These are phyloP conservation scores for Fulica atra DNA, from an alignment of 2,113 vertebrate species.

Conservation along the genomic window DNA sequence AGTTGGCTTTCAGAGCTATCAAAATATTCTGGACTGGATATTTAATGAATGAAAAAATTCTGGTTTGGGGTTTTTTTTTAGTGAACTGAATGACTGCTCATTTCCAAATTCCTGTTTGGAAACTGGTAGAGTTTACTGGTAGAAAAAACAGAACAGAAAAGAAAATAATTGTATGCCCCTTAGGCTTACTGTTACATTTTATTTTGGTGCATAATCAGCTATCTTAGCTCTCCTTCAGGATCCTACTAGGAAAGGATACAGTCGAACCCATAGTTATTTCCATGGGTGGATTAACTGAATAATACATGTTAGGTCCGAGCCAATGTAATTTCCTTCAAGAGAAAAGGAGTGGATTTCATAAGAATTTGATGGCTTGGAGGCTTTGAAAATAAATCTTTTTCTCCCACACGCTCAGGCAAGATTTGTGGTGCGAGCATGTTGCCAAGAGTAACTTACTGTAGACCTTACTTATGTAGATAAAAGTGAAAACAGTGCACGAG, in stretches of 20 bases:
- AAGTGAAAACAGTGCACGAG: conserved; percentile 43
- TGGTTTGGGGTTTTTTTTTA: not conserved
- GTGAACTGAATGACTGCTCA: not conserved
- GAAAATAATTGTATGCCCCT: not conserved
- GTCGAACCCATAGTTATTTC: not conserved
- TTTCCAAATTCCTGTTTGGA: not conserved
- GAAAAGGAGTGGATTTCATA: conserved; percentile 30
- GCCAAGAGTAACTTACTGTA: conserved; percentile 12
- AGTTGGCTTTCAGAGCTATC: not conserved
- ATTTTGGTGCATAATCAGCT: not conserved
- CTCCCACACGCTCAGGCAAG: conserved; percentile 47
- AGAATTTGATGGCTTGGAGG: conserved; percentile 24
- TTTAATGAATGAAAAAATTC: not conserved
- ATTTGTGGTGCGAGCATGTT: not conserved
- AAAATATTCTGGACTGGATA: not conserved
- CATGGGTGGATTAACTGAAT: not conserved
- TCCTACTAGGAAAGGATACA: not conserved
- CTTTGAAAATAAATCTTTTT: conserved; percentile 45
- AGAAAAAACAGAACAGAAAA: not conserved
- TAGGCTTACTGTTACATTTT: not conserved
- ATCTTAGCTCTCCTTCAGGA: not conserved
- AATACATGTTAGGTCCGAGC: not conserved
- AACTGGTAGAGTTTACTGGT: not conserved
- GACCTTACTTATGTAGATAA: conserved; percentile 41
- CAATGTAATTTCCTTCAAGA: conserved; percentile 17